These are phyloP conservation scores for Pan troglodytes DNA, from an alignment of 2,113 vertebrate species.

Conservation along the genomic window NHGRI_mPanTro3-v2.1_pri NC_072403.2:47300501-47301000, in stretches of 20 bases:
- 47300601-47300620: fast-evolving
- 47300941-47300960: background rate
- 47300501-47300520: background rate
- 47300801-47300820: background rate
- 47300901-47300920: background rate
- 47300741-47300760: background rate
- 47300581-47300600: background rate
- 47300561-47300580: background rate
- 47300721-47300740: background rate
- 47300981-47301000: background rate
- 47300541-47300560: background rate
- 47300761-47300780: background rate
- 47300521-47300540: background rate
- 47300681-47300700: background rate
- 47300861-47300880: background rate
- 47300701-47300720: background rate
- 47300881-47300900: background rate
- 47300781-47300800: background rate
- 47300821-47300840: background rate
- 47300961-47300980: background rate
- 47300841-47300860: background rate
- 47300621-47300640: background rate
- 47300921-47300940: background rate
- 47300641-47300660: background rate
- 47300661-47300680: background rate